phyloP scores from a whole-genome alignment of 92 coral and sea anemone species.

The Desmophyllum pertusum region DNA sequence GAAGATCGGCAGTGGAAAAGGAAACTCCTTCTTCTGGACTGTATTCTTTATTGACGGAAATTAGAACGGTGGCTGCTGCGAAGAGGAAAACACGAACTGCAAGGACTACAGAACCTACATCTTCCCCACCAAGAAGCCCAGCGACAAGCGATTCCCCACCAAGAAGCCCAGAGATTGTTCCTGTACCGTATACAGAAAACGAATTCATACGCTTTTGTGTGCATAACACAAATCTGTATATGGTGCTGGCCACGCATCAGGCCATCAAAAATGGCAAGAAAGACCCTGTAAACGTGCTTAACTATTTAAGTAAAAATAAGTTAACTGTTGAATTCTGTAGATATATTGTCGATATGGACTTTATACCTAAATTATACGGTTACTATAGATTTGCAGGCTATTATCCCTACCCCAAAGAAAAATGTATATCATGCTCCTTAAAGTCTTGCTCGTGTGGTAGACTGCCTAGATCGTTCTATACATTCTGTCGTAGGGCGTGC shows the following conservation, averaged over 20 bases:
- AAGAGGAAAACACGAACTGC: no score
- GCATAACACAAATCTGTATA: not conserved
- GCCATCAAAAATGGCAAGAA: not conserved
- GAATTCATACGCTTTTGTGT: not conserved
- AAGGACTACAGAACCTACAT: no score
- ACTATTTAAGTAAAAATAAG: not conserved
- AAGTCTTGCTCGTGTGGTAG: not conserved
- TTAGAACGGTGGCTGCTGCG: no score
- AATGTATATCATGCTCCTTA: not conserved
- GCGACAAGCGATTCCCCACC: no score
- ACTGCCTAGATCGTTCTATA: not conserved
- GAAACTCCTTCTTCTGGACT: no score
- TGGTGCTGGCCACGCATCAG: not conserved
- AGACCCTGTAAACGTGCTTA: not conserved
- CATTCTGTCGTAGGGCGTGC: not conserved
- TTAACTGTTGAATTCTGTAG: not conserved
- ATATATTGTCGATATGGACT: not conserved
- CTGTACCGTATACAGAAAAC: not conserved
- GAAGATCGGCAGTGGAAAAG: no score
- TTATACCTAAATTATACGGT: not conserved
- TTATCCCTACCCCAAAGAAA: not conserved
- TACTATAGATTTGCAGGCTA: not conserved
- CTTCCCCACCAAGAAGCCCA: no score
- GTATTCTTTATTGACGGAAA: no score
- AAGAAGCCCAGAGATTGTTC: no score